Conservation (phyloP, 2,113 vertebrate species). For the Semicossyphus pulcher region DNA sequence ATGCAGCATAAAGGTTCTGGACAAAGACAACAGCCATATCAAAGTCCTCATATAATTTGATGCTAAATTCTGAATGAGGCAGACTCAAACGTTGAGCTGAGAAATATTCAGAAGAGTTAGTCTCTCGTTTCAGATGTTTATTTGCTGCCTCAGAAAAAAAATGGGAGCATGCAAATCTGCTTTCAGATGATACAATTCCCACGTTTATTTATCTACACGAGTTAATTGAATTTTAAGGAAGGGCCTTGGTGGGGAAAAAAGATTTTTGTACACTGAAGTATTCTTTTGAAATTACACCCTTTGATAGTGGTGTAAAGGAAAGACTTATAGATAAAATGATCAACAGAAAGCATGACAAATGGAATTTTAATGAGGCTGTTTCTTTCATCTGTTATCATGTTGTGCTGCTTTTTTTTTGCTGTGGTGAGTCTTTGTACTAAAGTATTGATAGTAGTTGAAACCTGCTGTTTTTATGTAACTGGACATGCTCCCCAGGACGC, state of each 20-base stretch:
- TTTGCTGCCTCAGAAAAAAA: constrained; percentile 62
- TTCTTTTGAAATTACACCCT: constrained; percentile 92
- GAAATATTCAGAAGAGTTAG: constrained; percentile 67
- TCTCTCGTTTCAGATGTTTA: constrained; percentile 69
- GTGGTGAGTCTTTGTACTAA: constrained; percentile 75
- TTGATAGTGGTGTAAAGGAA: constrained; percentile 88
- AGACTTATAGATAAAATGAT: constrained; percentile 96
- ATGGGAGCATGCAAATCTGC: constrained; percentile 73
- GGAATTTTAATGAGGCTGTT: constrained; percentile 94
- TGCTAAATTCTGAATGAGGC: constrained; percentile 64
- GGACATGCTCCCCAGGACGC: constrained; percentile 92
- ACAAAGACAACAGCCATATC: constrained; percentile 63
- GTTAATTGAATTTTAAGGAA: constrained; percentile 83
- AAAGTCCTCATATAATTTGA: constrained; percentile 62
- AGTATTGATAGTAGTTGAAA: constrained; percentile 92
- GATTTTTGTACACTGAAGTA: constrained; percentile 85
- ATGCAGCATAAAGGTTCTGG: constrained; percentile 31
- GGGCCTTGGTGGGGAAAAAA: constrained; percentile 58
- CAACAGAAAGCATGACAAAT: constrained; percentile 95
- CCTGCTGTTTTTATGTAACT: constrained; percentile 94
- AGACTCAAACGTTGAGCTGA: constrained; percentile 49
- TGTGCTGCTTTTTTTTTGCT: constrained; percentile 86
- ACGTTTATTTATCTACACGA: constrained; percentile 76
- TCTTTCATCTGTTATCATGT: constrained; percentile 94
- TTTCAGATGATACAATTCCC: constrained; percentile 78